Evolutionary conservation across 1,140 invertebrate genomes (phyloP), one percentile per base, ranked within the genome.

Genomic region (Drosophila tsacasi): DNA sequence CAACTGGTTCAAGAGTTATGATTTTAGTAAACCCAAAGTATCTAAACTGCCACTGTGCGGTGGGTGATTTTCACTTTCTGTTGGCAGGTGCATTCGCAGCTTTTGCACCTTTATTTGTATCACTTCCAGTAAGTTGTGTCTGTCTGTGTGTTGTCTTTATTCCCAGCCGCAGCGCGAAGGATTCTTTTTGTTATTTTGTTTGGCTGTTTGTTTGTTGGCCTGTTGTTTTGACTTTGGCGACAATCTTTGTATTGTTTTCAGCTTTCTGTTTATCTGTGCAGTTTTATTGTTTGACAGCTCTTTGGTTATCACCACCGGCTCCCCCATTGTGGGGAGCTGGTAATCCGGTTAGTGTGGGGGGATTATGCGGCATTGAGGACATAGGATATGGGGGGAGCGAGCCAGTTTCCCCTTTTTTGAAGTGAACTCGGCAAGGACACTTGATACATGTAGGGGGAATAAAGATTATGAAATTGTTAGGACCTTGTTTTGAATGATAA

Each of bases 221-320:
- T 65, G 73, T 77, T 76, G 50, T 52, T 52, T 73, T 69, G 59
- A 47, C 52, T 68, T 77, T 54, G 74, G 82, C 49, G 63, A 78
- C 64, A 73, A 73, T 73, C 69, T 71, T 37, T 40, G 55, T 73
- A 73, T 72, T 69, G 63, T 57, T 76, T 64, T 61, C 19, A 44
- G 37, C 40, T 66, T 66, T 65, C 27, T 55, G 44, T 37, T 76
- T 68, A 73, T 69, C 65, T 76, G 49, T 61, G 55, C 63, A 63
- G 63, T 82, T 83, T 82, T 86, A 67, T 82, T 67, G 62, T 69
- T 79, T 67, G 55, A 44, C 57, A 54, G 62, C 67, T 78, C 63
- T 49, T 65, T 27, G 67, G 57, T 55, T 73, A 50, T 39, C 39
- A 40, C 47, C 57, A 55, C 55, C 32, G 13, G 40, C 12, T 46